Percentiles rank a stretch among this genome's conserved stretches.
phyloP scores from a whole-genome alignment of 2,888 invertebrate species.

The Tridacna gigas region DNA sequence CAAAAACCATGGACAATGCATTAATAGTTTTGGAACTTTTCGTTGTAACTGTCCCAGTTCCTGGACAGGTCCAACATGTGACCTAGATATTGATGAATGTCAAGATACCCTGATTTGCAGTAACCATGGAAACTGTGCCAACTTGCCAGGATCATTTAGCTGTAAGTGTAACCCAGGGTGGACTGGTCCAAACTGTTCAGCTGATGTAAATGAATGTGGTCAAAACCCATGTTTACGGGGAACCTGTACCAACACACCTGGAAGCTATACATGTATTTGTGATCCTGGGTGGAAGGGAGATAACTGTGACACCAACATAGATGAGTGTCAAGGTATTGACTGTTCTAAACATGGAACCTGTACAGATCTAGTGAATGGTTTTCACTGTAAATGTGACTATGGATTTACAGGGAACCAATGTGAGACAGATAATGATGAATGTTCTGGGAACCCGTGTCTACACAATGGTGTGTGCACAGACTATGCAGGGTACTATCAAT shows the following conservation, averaged over 20 bases:
- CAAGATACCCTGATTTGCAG: constrained; percentile 23
- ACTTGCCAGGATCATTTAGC: constrained; percentile 36
- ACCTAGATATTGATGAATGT: constrained; percentile 46
- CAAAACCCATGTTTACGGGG: constrained; percentile 8
- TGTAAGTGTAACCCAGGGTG: constrained; percentile 34
- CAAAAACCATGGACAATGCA: constrained; percentile 58
- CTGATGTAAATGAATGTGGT: constrained; percentile 46
- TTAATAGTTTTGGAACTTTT: constrained; percentile 50
- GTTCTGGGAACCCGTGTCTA: constrained; percentile 30
- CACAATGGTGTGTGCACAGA: constrained; percentile 38
- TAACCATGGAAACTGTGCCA: constrained; percentile 43
- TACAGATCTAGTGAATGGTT: constrained; percentile 46
- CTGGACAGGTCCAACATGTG: constrained; percentile 53
- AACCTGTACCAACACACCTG: constrained; percentile 45
- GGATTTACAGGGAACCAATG: constrained; percentile 54
- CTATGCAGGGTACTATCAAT: constrained; percentile 25
- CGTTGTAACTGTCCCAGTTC: constrained; percentile 60
- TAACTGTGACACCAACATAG: constrained; percentile 14
- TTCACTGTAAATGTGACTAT: constrained; percentile 59
- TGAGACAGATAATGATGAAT: constrained; percentile 45
- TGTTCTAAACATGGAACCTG: constrained; percentile 64
- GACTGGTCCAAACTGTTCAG: constrained; percentile 33
- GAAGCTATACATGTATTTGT: constrained; percentile 48
- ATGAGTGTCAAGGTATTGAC: constrained; percentile 35
- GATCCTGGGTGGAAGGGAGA: constrained; percentile 40